Conservation (phyloP, 2,113 vertebrate genomes). For the Gobius niger region DNA sequence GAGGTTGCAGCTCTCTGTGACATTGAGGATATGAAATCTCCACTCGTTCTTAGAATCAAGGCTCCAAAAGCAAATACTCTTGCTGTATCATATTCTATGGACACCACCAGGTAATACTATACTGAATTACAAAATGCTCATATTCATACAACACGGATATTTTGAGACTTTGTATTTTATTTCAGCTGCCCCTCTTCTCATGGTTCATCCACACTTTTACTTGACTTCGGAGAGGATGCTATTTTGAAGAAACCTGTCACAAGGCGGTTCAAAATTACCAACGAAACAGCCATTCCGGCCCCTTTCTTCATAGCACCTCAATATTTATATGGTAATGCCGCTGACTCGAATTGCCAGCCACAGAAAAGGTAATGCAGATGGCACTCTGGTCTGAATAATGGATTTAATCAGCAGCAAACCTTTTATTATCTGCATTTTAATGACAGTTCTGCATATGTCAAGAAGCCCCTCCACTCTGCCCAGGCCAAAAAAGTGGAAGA, state of each 20-base stretch:
- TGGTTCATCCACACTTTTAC: slow-evolving; percentile 47
- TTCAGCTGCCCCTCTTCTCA: slow-evolving; percentile 48
- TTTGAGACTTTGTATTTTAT: slow-evolving; percentile 9
- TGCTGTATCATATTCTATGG: slow-evolving; percentile 76
- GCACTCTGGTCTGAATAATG: slow-evolving; percentile 13
- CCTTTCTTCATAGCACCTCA: slow-evolving; percentile 79
- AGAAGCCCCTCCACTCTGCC: slow-evolving; percentile 62
- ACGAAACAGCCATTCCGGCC: slow-evolving; percentile 79
- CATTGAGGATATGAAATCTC: slow-evolving; percentile 82
- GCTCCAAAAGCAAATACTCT: slow-evolving; percentile 78
- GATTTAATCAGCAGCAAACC: neutral
- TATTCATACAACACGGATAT: neutral
- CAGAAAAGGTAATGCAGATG: slow-evolving; percentile 51
- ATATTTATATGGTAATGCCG: slow-evolving; percentile 77
- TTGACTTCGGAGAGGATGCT: slow-evolving; percentile 85
- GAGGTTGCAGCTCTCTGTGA: slow-evolving; percentile 81
- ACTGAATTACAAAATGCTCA: neutral
- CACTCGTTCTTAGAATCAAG: slow-evolving; percentile 79
- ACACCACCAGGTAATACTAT: slow-evolving; percentile 21
- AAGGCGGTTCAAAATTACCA: slow-evolving; percentile 82
- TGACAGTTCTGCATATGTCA: slow-evolving; percentile 49
- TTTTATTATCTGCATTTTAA: slow-evolving; percentile 26
- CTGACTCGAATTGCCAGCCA: slow-evolving; percentile 19
- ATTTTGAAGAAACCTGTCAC: slow-evolving; percentile 66
- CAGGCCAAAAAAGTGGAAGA: slow-evolving; percentile 70